Evolutionary conservation across 2,113 vertebrate species (phyloP), one percentile per base, ranked within the genome.

Genomic region (Plectropomus leopardus): DNA sequence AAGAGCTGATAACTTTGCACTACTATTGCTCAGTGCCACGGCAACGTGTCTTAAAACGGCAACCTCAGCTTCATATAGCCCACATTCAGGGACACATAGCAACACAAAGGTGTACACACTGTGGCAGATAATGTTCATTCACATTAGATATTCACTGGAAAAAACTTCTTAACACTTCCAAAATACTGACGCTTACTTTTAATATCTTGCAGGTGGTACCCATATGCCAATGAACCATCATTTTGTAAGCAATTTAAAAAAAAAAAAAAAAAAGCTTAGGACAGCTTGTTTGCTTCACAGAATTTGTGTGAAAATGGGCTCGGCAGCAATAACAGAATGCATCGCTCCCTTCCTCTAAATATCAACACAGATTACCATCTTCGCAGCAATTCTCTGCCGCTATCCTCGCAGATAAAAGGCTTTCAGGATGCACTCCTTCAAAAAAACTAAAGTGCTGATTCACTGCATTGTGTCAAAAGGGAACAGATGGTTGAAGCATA

Each of bases 1-100:
- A 85, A 57, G 72, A 51, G 81, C 75, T 78, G 80, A 92, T 86
- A 86, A 83, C 75, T 83, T 76, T 79, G 80, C 84, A 71, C 26
- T 24, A 48, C 75, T 72, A 66, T 82, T 78, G 24, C 75, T 86
- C 80, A 65, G 34, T 55, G 66, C 54, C 64, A 19, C 69, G 50
- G 65, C 17, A 21, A 23, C 17, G 28, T 36, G 60, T 80, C 73
- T 55, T 10, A 61, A 84, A 60, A 70, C 4, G 23, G 40, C 44
- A 83, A 24, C 54, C 23, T 59, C 47, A 64, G 51, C 74, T 36
- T 64, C 44, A 58, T 24, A 21, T 3, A 14, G 36, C 36, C 28
- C 32, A n/a, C 44, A 45, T 64, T 50, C 14, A 23, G 63, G 17
- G 13, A 48, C 24, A 19, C 2, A 26, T 21, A 21, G 19, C 40